These are phyloP conservation scores for Octonoba sinensis DNA, from an alignment of 2,888 invertebrate species.

Conservation along the genomic window DNA sequence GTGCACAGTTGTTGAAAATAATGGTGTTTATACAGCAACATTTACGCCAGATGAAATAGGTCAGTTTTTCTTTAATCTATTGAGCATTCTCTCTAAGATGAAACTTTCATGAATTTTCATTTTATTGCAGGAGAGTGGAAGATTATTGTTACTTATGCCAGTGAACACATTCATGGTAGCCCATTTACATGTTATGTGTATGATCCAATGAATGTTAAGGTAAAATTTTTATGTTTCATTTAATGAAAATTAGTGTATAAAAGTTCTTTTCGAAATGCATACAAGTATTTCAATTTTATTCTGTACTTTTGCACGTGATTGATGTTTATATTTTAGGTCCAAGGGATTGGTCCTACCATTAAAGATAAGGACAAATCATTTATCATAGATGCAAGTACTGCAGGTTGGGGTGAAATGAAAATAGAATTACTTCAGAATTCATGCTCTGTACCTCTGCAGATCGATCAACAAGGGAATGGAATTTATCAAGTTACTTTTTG, in stretches of 20 bases:
- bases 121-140: constrained; percentile 82
- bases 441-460: constrained; percentile 74
- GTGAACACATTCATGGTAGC: constrained; percentile 94
- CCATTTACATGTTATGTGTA: constrained; percentile 97
- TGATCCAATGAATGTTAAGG: constrained; percentile 90
- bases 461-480: constrained; percentile 79
- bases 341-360: constrained; percentile 35
- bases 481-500: constrained; percentile 92
- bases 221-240: constrained; percentile 67
- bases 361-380: constrained; percentile 72
- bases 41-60: constrained; percentile 98
- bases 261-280: not conserved
- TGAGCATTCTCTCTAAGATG: not conserved
- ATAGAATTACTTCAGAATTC: constrained; percentile 93
- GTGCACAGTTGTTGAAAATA: constrained; percentile 78
- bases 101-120: not conserved
- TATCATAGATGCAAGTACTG: constrained; percentile 80
- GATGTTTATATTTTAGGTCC: constrained; percentile 25
- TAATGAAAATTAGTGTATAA: not conserved
- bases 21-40: constrained; percentile 92
- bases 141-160: constrained; percentile 95
- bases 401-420: constrained; percentile 89
- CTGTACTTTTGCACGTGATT: not conserved
- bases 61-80: constrained; percentile 67
- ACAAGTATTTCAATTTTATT: not conserved